Base-by-base conservation (phyloP, 2,888 invertebrate species). In the Lydus trimaculatus region DNA sequence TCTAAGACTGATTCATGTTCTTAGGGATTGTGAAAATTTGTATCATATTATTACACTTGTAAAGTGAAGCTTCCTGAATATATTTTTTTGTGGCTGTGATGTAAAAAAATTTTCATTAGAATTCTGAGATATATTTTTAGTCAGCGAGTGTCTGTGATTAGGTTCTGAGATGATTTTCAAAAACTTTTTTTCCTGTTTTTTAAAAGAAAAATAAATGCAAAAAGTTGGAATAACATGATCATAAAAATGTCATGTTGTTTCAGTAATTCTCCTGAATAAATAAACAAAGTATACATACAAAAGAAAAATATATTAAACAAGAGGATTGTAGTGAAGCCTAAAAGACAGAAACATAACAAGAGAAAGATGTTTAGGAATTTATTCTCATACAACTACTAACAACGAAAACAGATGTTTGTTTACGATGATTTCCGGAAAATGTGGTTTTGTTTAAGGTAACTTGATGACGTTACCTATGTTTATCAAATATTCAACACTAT, bases 341-440 rank as follows among this genome's bases (percentile, higher is more conserved):
- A 66, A 66, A 70, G 64, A 70, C 64, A 61, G 64, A 36, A 61
- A 61, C 64, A 67, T 70, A 70, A 70, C 66, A 64, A 62, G 64
- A 70, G 70, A 70, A 67, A 66, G 70, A 70, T 70, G 70, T 67
- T 70, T 64, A 43, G 60, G 64, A 66, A 66, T 67, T 66, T 64
- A 70, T 70, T 70, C 67, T 70, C 70, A 70, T 70, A 67, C 60
- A 66, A 48, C 56, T 7, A 25, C 28, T 25, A 58, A 36, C 31
- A 64, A 61, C 56, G 58, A 59, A 20, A 63, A 58, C 25, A 58
- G 61, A 65, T 43, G 52, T 63, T 65, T 36, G 61, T 60, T 61
- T 39, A 31, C 8, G 58, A 52, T 65, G 61, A 68, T 61, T 65
- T 58, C 39, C n/a, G 5, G 48, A 23, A 11, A 59, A 58, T 59